Evolutionary conservation across 2,797 vertebrate genomes (phyloP), one percentile per base, ranked within the genome.

Genomic region (Amblyraja radiata): DNA sequence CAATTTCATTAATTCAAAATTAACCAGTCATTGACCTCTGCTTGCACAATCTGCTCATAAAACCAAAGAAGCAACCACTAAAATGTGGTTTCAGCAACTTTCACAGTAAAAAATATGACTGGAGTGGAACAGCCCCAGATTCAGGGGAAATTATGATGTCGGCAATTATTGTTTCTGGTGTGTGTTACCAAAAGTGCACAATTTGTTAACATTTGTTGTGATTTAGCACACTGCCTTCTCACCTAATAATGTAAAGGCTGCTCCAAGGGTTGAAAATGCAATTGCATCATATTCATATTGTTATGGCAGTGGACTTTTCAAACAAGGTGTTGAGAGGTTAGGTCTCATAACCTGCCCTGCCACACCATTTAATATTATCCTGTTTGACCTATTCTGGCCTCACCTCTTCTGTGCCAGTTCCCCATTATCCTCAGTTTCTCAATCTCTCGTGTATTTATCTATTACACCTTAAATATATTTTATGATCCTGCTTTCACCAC

Each of bases 1-100:
- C 90, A 92, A 92, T 92, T 92, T 92, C 90, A 92, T 92, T 92
- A 92, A 92, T 92, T 74, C 90, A 92, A 76, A 76, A 92, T 92
- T 92, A 92, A 92, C 90, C 90, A 92, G 90, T 92, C 90, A 92
- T 58, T 92, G 90, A 92, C 71, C 90, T 92, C 71, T 92, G 39
- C 9, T 10, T 76, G 76, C 90, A 36, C 25, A 76, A 39, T 28
- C 65, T 76, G 90, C 71, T 25, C 13, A 25, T 25, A 39, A n/a
- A 73, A 28, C 23, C 73, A 76, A 68, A 54, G 68, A 92, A 76
- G 14, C 14, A 92, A 58, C 36, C 28, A 54, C 90, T 76, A 39
- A 71, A 74, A 58, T 76, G 68, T 28, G 25, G 25, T 74, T 54
- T 46, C 36, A 92, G 25, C 23, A 92, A 92, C 68, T 92, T 76